Conservation (phyloP, 2,797 vertebrate genomes). For the Echeneis naucrates region DNA sequence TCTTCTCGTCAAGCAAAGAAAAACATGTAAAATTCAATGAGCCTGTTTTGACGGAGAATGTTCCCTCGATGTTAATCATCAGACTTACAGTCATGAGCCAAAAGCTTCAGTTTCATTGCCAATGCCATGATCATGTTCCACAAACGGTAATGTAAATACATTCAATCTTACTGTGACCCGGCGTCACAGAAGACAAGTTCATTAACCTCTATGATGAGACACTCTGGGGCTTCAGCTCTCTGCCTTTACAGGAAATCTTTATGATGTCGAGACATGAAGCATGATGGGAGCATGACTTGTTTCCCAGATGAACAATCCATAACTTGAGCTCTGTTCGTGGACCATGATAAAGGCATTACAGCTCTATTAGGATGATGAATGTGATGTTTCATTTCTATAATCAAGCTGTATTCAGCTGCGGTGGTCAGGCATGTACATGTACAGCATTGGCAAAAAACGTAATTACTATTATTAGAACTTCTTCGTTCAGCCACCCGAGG, state of each 20-base stretch:
- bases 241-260: constrained; percentile 31
- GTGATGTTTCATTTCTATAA: constrained; percentile 25
- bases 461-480: not conserved
- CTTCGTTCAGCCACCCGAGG: not conserved
- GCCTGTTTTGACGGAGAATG: constrained; percentile 9
- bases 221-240: constrained; percentile 15
- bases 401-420: constrained; percentile 5
- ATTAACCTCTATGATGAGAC: constrained; percentile 35
- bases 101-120: constrained; percentile 23
- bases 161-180: constrained; percentile 40
- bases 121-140: constrained; percentile 42
- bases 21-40: constrained; percentile 12
- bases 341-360: constrained; percentile 12
- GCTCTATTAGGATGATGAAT: constrained; percentile 28
- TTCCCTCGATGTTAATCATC: constrained; percentile 1
- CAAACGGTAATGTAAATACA: constrained; percentile 55
- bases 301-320: constrained; percentile 28
- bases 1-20: constrained; percentile 22
- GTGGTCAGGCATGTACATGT: not conserved
- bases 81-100: constrained; percentile 18
- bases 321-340: constrained; percentile 14
- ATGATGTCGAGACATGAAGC: constrained; percentile 10
- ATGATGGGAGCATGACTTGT: constrained; percentile 11
- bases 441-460: constrained; percentile 1
- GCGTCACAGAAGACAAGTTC: constrained; percentile 29